Percentiles rank a stretch among this genome's conserved stretches.
Conservation (phyloP, 2,888 invertebrate species). For the Eristalinus aeneus region DNA sequence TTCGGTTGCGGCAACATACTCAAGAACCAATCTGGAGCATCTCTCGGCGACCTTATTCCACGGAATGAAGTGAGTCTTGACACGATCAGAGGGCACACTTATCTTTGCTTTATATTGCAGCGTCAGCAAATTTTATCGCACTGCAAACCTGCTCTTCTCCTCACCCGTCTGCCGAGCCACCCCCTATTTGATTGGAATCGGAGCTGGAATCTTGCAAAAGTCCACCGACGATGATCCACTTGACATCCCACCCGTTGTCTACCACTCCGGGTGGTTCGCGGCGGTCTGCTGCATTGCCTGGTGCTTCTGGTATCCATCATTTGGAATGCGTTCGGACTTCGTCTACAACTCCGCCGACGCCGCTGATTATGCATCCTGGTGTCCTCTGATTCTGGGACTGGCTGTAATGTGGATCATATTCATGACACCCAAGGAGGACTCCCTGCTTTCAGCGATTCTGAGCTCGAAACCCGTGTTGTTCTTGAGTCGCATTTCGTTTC, state of each 20-base stretch:
- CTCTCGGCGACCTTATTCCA: constrained; percentile 86
- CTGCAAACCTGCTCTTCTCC: constrained; percentile 85
- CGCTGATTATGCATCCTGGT: constrained; percentile 85
- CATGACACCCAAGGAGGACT: constrained; percentile 74
- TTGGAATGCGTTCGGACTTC: constrained; percentile 83
- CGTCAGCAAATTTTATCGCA: constrained; percentile 86
- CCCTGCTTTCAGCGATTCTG: constrained; percentile 78
- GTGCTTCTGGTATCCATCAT: constrained; percentile 84
- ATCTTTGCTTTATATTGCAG: constrained; percentile 79
- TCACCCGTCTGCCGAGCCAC: constrained; percentile 85
- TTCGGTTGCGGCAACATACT: constrained; percentile 85
- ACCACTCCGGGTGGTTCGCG: constrained; percentile 76
- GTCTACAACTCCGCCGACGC: constrained; percentile 84
- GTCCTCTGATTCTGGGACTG: constrained; percentile 84
- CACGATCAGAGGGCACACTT: background rate
- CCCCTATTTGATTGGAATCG: constrained; percentile 85
- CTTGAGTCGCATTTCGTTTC: constrained; percentile 85
- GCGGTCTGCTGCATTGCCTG: constrained; percentile 76
- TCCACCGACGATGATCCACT: constrained; percentile 75
- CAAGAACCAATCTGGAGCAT: constrained; percentile 83
- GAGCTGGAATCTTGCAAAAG: constrained; percentile 82
- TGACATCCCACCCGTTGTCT: constrained; percentile 79
- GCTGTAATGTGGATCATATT: constrained; percentile 86
- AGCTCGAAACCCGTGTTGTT: constrained; percentile 83
- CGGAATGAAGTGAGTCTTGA: constrained; percentile 84